phyloP scores from a whole-genome alignment of 2,797 vertebrate genomes.

The Myotis myotis region DNA sequence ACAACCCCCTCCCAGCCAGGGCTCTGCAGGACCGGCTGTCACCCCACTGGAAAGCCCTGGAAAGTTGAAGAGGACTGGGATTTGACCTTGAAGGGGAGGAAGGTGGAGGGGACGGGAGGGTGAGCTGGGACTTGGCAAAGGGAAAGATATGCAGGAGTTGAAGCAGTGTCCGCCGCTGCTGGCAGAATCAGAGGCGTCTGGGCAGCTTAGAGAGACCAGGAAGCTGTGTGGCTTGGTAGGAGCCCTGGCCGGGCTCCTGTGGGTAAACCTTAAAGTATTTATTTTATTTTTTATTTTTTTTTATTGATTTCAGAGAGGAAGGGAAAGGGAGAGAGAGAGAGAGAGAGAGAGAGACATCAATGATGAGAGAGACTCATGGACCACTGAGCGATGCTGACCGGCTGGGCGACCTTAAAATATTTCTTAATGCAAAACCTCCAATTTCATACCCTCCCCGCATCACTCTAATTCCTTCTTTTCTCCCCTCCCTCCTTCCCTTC shows the following conservation, averaged over 20 bases:
- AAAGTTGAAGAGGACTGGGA: not conserved
- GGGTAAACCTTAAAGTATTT: not conserved
- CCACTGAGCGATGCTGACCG: too few species aligned
- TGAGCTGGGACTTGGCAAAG: not conserved
- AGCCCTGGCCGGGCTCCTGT: not conserved
- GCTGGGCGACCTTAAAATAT: not conserved
- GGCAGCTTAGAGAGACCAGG: not conserved
- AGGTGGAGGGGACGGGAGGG: not conserved
- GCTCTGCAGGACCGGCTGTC: not conserved
- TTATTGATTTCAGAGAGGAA: too few species aligned
- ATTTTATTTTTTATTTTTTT: too few species aligned
- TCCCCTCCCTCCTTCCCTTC: too few species aligned
- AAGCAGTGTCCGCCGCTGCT: not conserved
- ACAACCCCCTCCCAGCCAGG: not conserved
- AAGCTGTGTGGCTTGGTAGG: not conserved
- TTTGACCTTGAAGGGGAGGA: slow-evolving; percentile 39
- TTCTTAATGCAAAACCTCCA: not conserved
- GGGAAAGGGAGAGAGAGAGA: too few species aligned
- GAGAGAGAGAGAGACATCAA: too few species aligned
- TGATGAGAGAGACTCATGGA: too few species aligned
- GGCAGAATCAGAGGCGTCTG: not conserved
- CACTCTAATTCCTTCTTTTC: too few species aligned
- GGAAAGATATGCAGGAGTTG: not conserved
- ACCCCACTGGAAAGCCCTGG: not conserved
- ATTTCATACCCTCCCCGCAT: not conserved